Percentiles rank a stretch among this genome's conserved stretches.
phyloP scores from a whole-genome alignment of 1,140 invertebrate genomes.

The Manduca sexta region DNA sequence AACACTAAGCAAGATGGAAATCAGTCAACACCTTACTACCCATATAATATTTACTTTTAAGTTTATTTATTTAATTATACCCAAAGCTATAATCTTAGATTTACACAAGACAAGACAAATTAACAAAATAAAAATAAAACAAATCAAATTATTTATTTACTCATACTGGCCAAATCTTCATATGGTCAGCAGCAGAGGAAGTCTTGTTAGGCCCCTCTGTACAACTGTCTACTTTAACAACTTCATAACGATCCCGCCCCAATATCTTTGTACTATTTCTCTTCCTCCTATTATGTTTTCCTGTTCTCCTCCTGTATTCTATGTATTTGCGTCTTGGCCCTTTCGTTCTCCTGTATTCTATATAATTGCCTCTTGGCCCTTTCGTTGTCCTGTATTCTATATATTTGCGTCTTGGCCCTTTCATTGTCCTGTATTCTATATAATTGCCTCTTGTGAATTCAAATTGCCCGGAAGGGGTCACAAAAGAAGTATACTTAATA shows the following conservation, averaged over 20 bases:
- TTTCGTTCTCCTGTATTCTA: constrained; percentile 10
- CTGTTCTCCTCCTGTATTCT: constrained; percentile 18
- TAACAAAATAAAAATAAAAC: background rate
- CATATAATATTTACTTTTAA: too few species aligned
- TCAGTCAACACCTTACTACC: too few species aligned
- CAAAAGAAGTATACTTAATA: background rate
- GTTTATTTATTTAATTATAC: too few species aligned
- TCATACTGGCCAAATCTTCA: background rate
- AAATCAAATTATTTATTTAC: background rate
- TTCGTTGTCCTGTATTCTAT: constrained; percentile 31
- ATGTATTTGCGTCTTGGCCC: constrained; percentile 12
- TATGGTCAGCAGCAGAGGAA: background rate
- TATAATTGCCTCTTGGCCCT: constrained; percentile 16
- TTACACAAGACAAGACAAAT: too few species aligned
- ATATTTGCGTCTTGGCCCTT: too few species aligned
- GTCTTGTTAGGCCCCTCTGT: background rate
- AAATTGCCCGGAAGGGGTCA: constrained; percentile 16
- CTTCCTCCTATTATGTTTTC: constrained; percentile 14
- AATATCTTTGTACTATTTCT: background rate
- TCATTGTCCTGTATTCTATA: constrained; percentile 18
- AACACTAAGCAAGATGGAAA: too few species aligned
- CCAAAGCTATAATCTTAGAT: too few species aligned
- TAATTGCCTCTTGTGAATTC: constrained; percentile 32
- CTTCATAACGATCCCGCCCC: constrained; percentile 12
- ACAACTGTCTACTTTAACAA: constrained; percentile 5